phyloP scores from a whole-genome alignment of 2,888 invertebrate species.

The Empis livida region DNA sequence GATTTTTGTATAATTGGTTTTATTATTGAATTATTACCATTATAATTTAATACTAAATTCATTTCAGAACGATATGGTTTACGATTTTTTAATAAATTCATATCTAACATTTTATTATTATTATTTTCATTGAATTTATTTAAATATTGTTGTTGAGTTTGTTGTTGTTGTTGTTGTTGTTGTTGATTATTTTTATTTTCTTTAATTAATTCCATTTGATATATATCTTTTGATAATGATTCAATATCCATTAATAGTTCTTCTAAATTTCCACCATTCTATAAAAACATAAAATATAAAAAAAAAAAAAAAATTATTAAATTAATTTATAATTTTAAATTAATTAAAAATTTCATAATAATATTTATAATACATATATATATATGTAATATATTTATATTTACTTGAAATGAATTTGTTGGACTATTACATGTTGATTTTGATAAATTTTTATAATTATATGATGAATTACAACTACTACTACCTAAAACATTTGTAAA shows the following conservation, averaged over 20 bases:
- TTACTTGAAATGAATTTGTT: slow-evolving; percentile 11
- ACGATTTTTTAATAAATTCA: slow-evolving; percentile 14
- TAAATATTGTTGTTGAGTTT: neutral
- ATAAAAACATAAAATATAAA: neutral
- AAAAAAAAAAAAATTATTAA: too few species aligned
- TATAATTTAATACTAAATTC: slow-evolving; percentile 32
- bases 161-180: neutral
- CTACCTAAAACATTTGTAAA: slow-evolving; percentile 30
- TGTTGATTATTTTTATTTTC: neutral
- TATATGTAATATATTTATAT: too few species aligned
- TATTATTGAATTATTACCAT: slow-evolving; percentile 24
- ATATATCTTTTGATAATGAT: slow-evolving; percentile 38
- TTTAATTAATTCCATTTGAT: slow-evolving; percentile 24
- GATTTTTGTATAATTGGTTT: slow-evolving; percentile 14
- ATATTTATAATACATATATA: too few species aligned
- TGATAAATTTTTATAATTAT: neutral
- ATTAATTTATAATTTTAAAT: too few species aligned
- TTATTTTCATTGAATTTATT: neutral
- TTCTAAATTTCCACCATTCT: slow-evolving; percentile 52
- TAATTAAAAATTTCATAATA: too few species aligned
- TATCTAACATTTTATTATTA: neutral
- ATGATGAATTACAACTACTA: too few species aligned
- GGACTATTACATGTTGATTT: neutral
- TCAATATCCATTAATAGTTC: slow-evolving; percentile 56
- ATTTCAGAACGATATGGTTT: slow-evolving; percentile 36